Evolutionary conservation across 2,888 invertebrate species (phyloP), one percentile per base, ranked within the genome.

Genomic region (Cataglyphis cursor): DNA sequence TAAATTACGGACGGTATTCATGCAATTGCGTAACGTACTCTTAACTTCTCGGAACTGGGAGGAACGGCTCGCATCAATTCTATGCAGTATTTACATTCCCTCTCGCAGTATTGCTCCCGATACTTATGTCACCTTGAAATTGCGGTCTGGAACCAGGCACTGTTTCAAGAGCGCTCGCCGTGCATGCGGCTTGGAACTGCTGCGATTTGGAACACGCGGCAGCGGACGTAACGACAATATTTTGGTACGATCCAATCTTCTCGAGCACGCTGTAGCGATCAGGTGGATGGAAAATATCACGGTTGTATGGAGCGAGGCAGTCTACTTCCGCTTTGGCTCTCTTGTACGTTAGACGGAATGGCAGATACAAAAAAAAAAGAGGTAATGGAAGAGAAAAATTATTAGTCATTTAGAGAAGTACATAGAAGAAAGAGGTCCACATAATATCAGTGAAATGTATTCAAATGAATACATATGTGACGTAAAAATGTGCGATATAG

Each of bases 171-270:
- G 66, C 24, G 24, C 74, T 28, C 54, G 59, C 44, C 73, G 41
- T 24, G 70, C 64, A 41, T 81, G 66, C 61, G 64, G 64, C 24
- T 54, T 62, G 81, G 74, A 88, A 88, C 75, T 83, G 51, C 80
- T 54, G 82, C 84, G 88, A 89, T 90, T 90, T 80, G 80, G 85
- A 83, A 66, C 87, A 87, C 82, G 80, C 89, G 88, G 82, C 85
- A 83, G 81, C 88, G 70, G 74, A 72, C 83, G 83, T 84, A 90
- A 89, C 88, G 88, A 90, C 85, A 84, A 90, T 89, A 89, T 89
- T 89, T 89, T 82, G 65, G 51, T 83, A 84, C 89, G 86, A 89
- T 86, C 89, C 89, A 89, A 89, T 89, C 82, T 89, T 86, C 80
- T 68, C 66, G 81, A 62, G 85, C 81, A 82, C 76, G 76, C 81